phyloP scores from a whole-genome alignment of 2,113 vertebrate species.

The Carassius carassius region DNA sequence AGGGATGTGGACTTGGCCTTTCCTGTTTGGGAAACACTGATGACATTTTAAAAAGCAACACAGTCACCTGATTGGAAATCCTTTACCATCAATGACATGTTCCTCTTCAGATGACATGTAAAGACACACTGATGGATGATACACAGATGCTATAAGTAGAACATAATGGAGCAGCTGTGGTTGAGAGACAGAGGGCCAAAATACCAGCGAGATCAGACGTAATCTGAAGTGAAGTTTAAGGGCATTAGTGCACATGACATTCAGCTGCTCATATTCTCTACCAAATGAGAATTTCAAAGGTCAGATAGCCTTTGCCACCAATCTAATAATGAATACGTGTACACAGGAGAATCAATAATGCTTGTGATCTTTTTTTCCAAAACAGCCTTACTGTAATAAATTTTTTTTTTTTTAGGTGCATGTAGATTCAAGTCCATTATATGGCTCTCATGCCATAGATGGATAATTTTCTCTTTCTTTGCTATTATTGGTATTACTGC shows the following conservation, averaged over 20 bases:
- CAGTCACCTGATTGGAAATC: not conserved
- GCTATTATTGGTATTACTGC: not conserved
- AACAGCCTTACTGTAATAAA: not conserved
- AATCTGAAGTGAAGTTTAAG: constrained; percentile 40
- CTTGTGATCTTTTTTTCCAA: constrained; percentile 12
- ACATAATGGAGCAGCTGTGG: constrained; percentile 24
- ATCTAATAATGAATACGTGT: constrained; percentile 24
- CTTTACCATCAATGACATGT: not conserved
- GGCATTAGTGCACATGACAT: constrained; percentile 33
- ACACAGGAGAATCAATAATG: constrained; percentile 11
- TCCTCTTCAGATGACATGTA: constrained; percentile 15
- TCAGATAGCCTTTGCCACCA: constrained; percentile 9
- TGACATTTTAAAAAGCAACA: not conserved
- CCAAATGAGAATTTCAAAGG: constrained; percentile 16
- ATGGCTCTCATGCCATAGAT: not conserved
- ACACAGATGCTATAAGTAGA: constrained; percentile 28
- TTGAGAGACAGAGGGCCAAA: constrained; percentile 21
- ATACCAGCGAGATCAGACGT: constrained; percentile 18
- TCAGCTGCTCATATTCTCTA: constrained; percentile 32
- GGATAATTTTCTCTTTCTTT: not conserved
- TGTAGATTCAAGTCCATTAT: not conserved
- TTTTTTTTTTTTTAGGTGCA: not conserved
- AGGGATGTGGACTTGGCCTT: not conserved
- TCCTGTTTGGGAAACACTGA: not conserved
- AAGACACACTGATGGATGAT: constrained; percentile 19